A percentile compares a stretch with the other conserved stretches of the same genome.
Conservation (phyloP, 2,113 vertebrate genomes). For the Notothenia coriiceps region DNA sequence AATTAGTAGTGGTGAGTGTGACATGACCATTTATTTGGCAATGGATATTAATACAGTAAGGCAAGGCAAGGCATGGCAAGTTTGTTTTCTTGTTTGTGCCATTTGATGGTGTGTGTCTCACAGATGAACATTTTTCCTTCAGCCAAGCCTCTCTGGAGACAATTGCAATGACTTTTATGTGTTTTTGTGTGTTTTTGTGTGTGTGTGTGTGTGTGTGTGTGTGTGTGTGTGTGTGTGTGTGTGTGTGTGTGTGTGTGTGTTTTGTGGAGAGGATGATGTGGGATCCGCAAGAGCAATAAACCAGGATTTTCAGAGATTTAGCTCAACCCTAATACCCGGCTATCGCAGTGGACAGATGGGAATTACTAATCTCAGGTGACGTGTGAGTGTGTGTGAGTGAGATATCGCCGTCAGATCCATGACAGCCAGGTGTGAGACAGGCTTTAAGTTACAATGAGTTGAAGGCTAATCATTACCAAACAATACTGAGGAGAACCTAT, state of each 20-base stretch:
- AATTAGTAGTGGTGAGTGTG: background rate
- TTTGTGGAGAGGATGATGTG: constrained; percentile 35
- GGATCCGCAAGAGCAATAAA: constrained; percentile 47
- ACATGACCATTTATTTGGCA: background rate
- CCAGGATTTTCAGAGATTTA: constrained; percentile 55
- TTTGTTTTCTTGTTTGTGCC: background rate
- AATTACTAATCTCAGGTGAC: constrained; percentile 48
- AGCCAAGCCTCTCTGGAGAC: constrained; percentile 5
- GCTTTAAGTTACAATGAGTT: background rate
- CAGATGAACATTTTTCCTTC: background rate
- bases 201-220: background rate
- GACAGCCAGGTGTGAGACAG: background rate
- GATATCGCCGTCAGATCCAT: background rate
- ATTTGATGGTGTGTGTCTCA: background rate
- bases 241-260: constrained; percentile 11
- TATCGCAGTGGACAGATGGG: constrained; percentile 54
- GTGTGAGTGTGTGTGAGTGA: constrained; percentile 6
- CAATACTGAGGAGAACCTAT: background rate
- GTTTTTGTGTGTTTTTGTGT: no score
- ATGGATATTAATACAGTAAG: background rate
- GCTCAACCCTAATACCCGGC: constrained; percentile 31
- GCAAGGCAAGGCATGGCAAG: no score
- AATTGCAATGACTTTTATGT: background rate
- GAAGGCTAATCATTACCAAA: no score
- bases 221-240: no score